Conservation (phyloP, 2,113 vertebrate species). For the Carollia perspicillata region DNA sequence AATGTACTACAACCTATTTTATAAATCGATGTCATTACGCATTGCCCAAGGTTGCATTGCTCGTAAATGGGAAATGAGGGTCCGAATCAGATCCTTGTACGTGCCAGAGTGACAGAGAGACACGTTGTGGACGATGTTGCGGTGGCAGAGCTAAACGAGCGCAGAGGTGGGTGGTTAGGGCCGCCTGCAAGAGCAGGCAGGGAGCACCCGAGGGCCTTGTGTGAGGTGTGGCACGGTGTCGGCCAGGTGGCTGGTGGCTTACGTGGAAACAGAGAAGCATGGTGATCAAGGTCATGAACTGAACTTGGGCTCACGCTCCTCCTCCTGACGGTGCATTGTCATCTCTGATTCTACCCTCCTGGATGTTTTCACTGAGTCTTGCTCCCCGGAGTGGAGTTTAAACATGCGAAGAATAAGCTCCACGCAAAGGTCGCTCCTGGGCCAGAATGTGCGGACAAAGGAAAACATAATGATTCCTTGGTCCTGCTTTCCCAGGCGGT, state of each 20-base stretch:
- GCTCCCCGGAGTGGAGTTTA: background rate
- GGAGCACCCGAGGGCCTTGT: background rate
- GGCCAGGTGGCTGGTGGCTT: background rate
- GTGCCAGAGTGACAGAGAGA: background rate
- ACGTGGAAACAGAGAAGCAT: background rate
- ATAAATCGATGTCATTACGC: background rate
- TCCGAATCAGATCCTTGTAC: background rate
- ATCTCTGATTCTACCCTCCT: background rate
- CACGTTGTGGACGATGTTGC: background rate
- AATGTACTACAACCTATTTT: background rate
- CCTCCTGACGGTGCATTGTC: background rate
- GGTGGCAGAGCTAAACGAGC: background rate
- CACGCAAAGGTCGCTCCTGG: background rate
- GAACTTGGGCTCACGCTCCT: background rate
- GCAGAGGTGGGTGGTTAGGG: background rate
- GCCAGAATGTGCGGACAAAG: background rate
- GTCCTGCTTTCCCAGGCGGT: background rate
- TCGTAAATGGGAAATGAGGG: background rate
- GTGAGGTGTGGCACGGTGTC: fast-evolving
- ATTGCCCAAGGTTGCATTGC: background rate
- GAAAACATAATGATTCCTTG: background rate
- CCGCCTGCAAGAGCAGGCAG: background rate
- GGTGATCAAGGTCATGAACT: too few species aligned
- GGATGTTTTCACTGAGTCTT: background rate
- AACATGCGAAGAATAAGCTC: background rate